phyloP scores from a whole-genome alignment of 2,113 vertebrate genomes.

The Otocyon megalotis region DNA sequence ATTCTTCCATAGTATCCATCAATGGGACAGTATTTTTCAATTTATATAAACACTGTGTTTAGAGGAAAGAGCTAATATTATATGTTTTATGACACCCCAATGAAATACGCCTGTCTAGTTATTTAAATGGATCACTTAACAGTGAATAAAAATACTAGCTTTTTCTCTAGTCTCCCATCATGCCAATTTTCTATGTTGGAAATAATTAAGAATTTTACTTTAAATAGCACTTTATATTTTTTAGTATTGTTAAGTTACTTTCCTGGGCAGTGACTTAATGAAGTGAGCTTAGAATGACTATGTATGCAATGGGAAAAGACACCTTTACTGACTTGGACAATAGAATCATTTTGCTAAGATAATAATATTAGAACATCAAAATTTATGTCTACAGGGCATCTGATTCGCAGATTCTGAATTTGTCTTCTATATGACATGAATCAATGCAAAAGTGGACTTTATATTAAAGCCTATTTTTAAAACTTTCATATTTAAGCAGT shows the following conservation, averaged over 20 bases:
- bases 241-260: background rate
- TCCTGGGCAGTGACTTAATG: slow-evolving; percentile 14
- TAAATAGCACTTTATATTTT: slow-evolving; percentile 38
- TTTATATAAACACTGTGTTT: background rate
- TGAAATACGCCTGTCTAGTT: background rate
- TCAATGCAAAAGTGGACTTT: background rate
- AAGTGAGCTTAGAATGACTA: background rate
- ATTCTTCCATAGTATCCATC: background rate
- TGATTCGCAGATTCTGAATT: background rate
- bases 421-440: background rate
- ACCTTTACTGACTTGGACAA: background rate
- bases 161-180: background rate
- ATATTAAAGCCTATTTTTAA: slow-evolving; percentile 6
- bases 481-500: background rate
- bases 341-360: slow-evolving; percentile 11
- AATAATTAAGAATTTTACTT: slow-evolving; percentile 29
- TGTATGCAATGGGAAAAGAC: background rate
- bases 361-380: background rate
- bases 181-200: background rate
- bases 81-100: background rate
- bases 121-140: background rate
- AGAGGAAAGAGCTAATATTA: background rate
- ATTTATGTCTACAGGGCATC: background rate
- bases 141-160: background rate
- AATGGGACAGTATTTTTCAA: background rate